Conservation (phyloP, 2,888 invertebrate species). For the Apomyelois bistriatella region DNA sequence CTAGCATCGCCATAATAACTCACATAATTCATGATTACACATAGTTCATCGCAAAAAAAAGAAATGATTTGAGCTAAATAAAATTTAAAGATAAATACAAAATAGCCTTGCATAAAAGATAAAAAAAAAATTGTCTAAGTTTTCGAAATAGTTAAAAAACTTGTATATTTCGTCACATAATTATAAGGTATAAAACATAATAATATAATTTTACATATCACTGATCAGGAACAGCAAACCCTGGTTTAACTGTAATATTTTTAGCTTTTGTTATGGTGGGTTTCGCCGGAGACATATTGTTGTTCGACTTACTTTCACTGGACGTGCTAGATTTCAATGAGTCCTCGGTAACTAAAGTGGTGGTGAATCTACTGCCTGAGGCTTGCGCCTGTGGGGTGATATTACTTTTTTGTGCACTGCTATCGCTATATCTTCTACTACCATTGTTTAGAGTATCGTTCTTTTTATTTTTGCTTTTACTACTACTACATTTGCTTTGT, state of each 20-base stretch:
- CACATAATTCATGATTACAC: background rate
- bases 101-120: too few species aligned
- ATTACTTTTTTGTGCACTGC: slow-evolving; percentile 58
- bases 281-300: slow-evolving; percentile 27
- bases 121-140: too few species aligned
- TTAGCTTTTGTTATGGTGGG: slow-evolving; percentile 63
- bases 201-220: background rate
- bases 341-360: slow-evolving; percentile 62
- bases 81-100: background rate
- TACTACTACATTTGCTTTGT: slow-evolving; percentile 35
- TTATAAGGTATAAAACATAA: background rate
- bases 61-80: background rate
- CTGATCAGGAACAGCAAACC: slow-evolving; percentile 52
- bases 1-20: background rate
- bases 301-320: slow-evolving; percentile 41
- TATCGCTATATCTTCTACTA: slow-evolving; percentile 62
- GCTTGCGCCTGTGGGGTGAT: slow-evolving; percentile 34
- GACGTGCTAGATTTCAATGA: slow-evolving; percentile 42
- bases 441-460: slow-evolving; percentile 60
- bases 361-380: slow-evolving; percentile 60
- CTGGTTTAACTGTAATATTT: slow-evolving; percentile 50
- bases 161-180: background rate
- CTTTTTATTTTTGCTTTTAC: slow-evolving; percentile 40
- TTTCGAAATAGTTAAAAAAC: background rate
- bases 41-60: background rate